Evolutionary conservation across 1,140 invertebrate species (phyloP).

Genomic region (Physella acuta): DNA sequence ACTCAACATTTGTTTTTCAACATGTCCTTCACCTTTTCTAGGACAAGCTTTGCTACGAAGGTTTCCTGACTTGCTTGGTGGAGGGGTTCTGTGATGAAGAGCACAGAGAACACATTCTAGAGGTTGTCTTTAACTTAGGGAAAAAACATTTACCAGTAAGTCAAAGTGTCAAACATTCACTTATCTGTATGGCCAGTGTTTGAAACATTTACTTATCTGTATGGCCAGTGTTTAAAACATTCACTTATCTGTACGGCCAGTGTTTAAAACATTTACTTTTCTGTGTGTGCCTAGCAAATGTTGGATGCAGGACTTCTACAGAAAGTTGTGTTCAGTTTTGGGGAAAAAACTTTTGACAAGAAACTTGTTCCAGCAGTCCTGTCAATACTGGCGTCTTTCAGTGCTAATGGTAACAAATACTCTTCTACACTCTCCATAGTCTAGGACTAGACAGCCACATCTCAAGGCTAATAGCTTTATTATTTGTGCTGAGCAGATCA

Average conservation of each 20-base stretch:
- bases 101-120: conserved; percentile 4
- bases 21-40: neutral
- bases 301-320: conserved; percentile 4
- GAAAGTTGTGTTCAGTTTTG: conserved; percentile 1
- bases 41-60: conserved; percentile 12
- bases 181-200: neutral
- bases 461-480: too few species aligned
- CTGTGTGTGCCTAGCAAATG: neutral
- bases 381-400: conserved; percentile 7
- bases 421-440: too few species aligned
- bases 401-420: neutral
- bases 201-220: neutral
- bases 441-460: too few species aligned
- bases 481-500: too few species aligned
- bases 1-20: neutral
- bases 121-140: conserved; percentile 9
- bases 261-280: neutral
- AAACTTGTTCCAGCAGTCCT: neutral
- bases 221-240: too few species aligned
- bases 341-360: neutral
- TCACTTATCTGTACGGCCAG: too few species aligned
- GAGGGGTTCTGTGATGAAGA: neutral
- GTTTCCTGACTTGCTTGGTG: conserved; percentile 12
- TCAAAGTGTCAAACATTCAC: too few species aligned
- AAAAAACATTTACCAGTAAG: conserved; percentile 2